phyloP scores from a whole-genome alignment of 2,797 vertebrate genomes.

The Cheracebus regulus region DNA sequence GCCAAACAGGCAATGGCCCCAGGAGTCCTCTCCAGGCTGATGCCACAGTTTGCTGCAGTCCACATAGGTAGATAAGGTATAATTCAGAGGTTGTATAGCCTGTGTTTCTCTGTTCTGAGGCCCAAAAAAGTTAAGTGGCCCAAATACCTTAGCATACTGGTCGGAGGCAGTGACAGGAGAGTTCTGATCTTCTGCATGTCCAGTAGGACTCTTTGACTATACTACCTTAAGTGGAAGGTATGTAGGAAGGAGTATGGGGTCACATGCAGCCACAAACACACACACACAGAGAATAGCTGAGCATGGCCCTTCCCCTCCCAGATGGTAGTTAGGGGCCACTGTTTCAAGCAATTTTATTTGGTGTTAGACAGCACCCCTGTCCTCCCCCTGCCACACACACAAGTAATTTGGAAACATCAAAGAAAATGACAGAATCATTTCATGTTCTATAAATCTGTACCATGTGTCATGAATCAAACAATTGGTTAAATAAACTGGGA shows the following conservation, averaged over 20 bases:
- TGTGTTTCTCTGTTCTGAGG: not conserved
- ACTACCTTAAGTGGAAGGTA: not conserved
- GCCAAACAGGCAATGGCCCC: not conserved
- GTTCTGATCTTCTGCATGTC: not conserved
- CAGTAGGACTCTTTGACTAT: not conserved
- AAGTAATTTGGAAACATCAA: slow-evolving; percentile 3
- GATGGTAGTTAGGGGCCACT: too few relatives aligned
- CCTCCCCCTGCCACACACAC: accelerated
- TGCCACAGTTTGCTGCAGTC: not conserved
- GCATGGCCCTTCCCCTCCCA: not conserved
- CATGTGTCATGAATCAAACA: not conserved
- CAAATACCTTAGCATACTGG: not conserved
- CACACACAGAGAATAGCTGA: not conserved
- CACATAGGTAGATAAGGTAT: not conserved
- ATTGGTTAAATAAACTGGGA: not conserved
- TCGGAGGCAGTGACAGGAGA: not conserved
- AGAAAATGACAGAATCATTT: not conserved
- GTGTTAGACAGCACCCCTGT: not conserved
- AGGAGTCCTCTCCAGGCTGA: not conserved
- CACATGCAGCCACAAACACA: not conserved
- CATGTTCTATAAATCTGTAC: not conserved
- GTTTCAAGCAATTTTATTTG: slow-evolving; percentile 4
- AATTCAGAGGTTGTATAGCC: not conserved
- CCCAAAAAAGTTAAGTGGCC: not conserved
- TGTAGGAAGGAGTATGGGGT: not conserved